Base-by-base conservation (phyloP, 2,797 vertebrate species). In the Atherinosoma microstoma region DNA sequence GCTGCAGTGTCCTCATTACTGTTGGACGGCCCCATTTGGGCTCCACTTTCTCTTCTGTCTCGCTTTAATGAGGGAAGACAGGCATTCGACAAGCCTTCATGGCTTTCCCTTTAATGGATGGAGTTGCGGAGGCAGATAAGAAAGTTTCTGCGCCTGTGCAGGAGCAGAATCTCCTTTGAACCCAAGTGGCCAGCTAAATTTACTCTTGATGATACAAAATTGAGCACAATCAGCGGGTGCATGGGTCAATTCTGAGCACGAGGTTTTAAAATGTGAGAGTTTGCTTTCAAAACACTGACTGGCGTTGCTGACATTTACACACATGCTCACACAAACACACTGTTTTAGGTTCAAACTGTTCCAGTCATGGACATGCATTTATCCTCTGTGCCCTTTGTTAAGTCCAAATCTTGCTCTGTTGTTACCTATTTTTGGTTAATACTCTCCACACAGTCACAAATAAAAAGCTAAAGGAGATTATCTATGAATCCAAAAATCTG, bases 1-100 rank as follows among this genome's bases (percentile, higher is more conserved):
- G 79, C 67, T 22, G 75, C 72, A 24, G 74, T 24, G 68, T 70
- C 79, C 86, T 91, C 65, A 67, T 91, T 90, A 81, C 80, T 79
- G 38, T 13, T 62, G 64, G 61, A 81, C 65, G 53, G 82, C 78
- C 60, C 67, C 71, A 60, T 75, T 78, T 27, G 69, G 58, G 72
- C 30, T 73, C 36, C 57, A 57, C 36, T 77, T 59, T 78, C 81
- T 81, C 75, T 6, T 70, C 63, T 64, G 62, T 79, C 59, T 84
- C 40, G 4, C 66, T 76, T 70, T 84, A 91, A 91, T 82, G 81
- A 90, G 79, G 72, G 56, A 76, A 60, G 78, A 87, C 79, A 64
- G 76, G 77, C 83, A 24, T 71, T 71, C 10, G 58, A 71, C 64
- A 49, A 73, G 67, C 75, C 5, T 68, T 75, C 75, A 0, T 35